These are phyloP conservation scores for Eupithecia pulchellata DNA, from an alignment of 2,888 invertebrate species.

Conservation along the genomic window DNA sequence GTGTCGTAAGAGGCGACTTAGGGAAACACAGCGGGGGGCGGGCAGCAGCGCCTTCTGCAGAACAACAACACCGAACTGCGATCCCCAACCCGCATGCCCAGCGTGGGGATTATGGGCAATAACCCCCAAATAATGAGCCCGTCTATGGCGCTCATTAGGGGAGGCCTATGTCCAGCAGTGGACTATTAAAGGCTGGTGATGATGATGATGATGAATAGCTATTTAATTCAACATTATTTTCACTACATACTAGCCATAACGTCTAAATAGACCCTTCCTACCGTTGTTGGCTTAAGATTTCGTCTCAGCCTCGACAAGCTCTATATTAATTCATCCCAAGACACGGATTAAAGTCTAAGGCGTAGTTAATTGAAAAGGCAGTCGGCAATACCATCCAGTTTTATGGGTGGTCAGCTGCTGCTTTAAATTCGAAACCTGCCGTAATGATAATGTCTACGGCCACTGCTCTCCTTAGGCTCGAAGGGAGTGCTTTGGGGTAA, in stretches of 20 bases:
- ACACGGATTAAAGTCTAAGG: constrained; percentile 65
- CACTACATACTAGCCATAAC: not conserved
- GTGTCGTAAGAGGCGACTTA: too few species aligned
- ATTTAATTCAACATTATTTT: not conserved
- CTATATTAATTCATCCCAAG: constrained; percentile 34
- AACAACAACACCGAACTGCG: too few species aligned
- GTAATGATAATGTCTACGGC: constrained; percentile 64
- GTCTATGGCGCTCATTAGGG: too few species aligned
- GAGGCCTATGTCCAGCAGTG: too few species aligned
- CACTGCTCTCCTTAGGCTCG: constrained; percentile 34
- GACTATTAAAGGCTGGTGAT: too few species aligned
- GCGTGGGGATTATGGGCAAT: too few species aligned
- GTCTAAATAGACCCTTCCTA: not conserved
- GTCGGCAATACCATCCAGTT: constrained; percentile 60
- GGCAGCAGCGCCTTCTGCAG: too few species aligned
- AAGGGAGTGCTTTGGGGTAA: constrained; percentile 9
- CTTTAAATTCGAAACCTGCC: constrained; percentile 45
- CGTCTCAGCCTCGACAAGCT: not conserved
- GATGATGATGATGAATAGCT: too few species aligned
- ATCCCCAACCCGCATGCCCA: too few species aligned
- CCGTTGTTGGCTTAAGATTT: not conserved
- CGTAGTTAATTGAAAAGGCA: constrained; percentile 70
- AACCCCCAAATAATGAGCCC: too few species aligned
- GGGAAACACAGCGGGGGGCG: too few species aligned
- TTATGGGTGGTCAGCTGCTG: constrained; percentile 64